Base-by-base conservation (phyloP, 2,888 invertebrate species). In the Euzophera pinguis region DNA sequence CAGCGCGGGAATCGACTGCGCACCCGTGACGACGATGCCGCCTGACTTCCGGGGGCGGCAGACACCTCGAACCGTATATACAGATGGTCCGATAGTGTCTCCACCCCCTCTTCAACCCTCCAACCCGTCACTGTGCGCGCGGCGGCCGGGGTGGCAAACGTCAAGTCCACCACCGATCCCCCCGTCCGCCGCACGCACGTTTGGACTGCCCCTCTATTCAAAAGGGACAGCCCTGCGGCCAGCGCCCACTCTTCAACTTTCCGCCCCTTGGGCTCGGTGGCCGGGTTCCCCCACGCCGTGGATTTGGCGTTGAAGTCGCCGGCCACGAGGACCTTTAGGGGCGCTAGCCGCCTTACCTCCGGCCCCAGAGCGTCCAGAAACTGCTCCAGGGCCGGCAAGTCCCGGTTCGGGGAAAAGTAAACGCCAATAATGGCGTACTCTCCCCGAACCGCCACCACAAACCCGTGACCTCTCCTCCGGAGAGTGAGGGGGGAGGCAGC, bases 361-460 rank as follows among this genome's bases (percentile, higher is more conserved):
- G 45, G 4, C 2, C 12, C 14, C 13, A 45, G 29, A 3, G 27
- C 13, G 29, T 45, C 29, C 27, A 43, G 4, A 22, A 43, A 43
- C 17, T n/a, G n/a, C 27, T n/a, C 43, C 10, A 43, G 12, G n/a
- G 7, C 43, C 27, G 14, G 1, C 27, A 4, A 7, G 8, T 7
- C 9, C 8, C 32, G 10, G 8, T 32, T 32, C 32, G 32, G n/a
- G n/a, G 12, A 4, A 1, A 43, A 27, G 43, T 43, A 43, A 1
- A 43, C 43, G 12, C 43, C 43, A 5, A 43, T 12, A 8, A 43
- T 7, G 4, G 43, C 22, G 27, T 27, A 12, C 10, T 27, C 22
- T 43, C n/a, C 34, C 8, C 29, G 13, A 50, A 52, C 52, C 55
- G 50, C 43, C 45, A 50, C 55, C 52, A 50, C 47, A 50, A 53